A percentile compares a stretch with the other conserved stretches of the same genome.
Conservation (phyloP, 2,888 invertebrate genomes). For the Drosophila robusta region DNA sequence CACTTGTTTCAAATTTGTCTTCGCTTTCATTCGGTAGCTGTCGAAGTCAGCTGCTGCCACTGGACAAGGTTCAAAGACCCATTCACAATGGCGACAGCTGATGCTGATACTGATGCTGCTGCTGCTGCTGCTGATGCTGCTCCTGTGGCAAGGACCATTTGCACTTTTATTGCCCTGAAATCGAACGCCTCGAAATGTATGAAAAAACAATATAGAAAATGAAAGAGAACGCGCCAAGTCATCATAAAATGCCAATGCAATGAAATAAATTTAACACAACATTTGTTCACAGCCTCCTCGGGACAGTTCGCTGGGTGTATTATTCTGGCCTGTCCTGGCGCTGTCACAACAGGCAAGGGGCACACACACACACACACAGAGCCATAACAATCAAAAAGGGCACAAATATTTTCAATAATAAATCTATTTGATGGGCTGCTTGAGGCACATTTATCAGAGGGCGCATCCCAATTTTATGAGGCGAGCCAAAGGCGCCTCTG, state of each 20-base stretch:
- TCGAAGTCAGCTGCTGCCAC: slow-evolving; percentile 49
- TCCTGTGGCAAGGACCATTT: slow-evolving; percentile 61
- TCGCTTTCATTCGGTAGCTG: slow-evolving; percentile 35
- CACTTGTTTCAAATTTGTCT: slow-evolving; percentile 18
- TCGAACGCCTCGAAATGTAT: slow-evolving; percentile 61
- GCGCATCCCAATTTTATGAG: slow-evolving; percentile 61
- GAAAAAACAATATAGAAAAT: slow-evolving; percentile 55
- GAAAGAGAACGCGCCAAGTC: slow-evolving; percentile 61
- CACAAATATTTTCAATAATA: slow-evolving; percentile 81
- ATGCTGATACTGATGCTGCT: slow-evolving; percentile 44
- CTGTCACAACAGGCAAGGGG: slow-evolving; percentile 59
- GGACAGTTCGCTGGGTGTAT: too few species aligned
- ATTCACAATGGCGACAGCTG: slow-evolving; percentile 56
- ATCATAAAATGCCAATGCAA: slow-evolving; percentile 73
- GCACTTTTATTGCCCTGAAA: slow-evolving; percentile 68
- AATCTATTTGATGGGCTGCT: slow-evolving; percentile 78
- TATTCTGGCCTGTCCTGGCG: neutral
- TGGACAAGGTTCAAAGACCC: slow-evolving; percentile 58
- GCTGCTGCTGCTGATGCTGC: slow-evolving; percentile 28
- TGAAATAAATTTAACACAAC: slow-evolving; percentile 76
- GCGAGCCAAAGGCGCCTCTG: slow-evolving; percentile 41
- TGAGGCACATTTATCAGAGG: slow-evolving; percentile 57
- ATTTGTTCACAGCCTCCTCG: slow-evolving; percentile 56
- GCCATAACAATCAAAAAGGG: slow-evolving; percentile 68
- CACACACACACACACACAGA: slow-evolving; percentile 1